phyloP scores from a whole-genome alignment of 2,797 vertebrate genomes.

The Sciurus carolinensis region DNA sequence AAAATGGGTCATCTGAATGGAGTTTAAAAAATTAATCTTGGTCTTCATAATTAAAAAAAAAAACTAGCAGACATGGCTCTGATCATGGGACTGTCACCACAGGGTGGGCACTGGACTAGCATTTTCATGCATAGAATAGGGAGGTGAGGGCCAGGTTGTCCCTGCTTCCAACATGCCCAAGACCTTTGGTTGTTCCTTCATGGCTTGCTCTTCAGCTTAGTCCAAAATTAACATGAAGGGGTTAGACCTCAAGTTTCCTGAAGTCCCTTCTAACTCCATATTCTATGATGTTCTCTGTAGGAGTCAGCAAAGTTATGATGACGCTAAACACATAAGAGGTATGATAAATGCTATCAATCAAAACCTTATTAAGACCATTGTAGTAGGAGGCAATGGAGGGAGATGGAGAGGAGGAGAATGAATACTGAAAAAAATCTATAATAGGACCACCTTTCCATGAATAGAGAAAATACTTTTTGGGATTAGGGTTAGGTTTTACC shows the following conservation, averaged over 20 bases:
- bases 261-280: neutral
- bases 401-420: neutral
- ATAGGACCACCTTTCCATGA: neutral
- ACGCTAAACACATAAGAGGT: neutral
- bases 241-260: neutral
- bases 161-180: neutral
- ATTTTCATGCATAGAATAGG: no score
- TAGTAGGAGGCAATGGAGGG: neutral
- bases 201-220: neutral
- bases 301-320: neutral
- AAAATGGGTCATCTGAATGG: neutral
- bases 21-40: neutral
- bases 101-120: neutral
- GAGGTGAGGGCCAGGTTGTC: neutral
- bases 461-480: neutral
- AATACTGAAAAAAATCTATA: neutral
- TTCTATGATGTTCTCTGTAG: neutral
- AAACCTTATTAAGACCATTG: neutral
- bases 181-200: neutral
- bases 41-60: neutral
- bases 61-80: neutral
- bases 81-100: neutral
- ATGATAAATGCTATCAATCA: neutral
- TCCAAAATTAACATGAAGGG: neutral
- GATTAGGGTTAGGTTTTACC: neutral